phyloP scores from a whole-genome alignment of 2,888 invertebrate species.

The Neelides folsomi region DNA sequence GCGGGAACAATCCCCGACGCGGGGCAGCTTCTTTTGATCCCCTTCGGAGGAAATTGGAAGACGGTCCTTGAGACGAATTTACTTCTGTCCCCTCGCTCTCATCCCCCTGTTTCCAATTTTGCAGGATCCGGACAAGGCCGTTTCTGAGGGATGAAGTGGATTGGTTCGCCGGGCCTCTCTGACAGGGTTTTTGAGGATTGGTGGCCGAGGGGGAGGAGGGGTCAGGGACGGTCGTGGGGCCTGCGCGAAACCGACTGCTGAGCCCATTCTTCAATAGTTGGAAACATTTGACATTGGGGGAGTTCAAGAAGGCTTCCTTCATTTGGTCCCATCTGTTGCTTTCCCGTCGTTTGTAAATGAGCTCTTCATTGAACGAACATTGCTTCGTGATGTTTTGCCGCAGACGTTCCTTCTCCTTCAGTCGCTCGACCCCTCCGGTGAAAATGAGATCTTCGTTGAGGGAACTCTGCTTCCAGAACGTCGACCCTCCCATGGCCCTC shows the following conservation, averaged over 20 bases:
- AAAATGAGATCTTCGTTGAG: conserved; percentile 81
- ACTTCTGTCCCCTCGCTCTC: conserved; percentile 6
- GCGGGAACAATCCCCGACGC: conserved; percentile 27
- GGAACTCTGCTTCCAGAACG: conserved; percentile 58
- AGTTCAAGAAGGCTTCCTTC: conserved; percentile 59
- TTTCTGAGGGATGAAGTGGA: conserved; percentile 48
- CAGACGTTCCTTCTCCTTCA: conserved; percentile 64
- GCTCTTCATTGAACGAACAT: conserved; percentile 74
- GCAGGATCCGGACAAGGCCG: conserved; percentile 68
- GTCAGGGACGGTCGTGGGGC: not conserved
- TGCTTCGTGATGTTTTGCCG: conserved; percentile 76
- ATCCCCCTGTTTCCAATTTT: conserved; percentile 59
- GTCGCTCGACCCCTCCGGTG: conserved; percentile 48
- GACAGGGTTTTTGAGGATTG: conserved; percentile 39
- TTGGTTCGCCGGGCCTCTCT: conserved; percentile 48
- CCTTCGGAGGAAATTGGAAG: conserved; percentile 39
- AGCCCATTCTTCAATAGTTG: conserved; percentile 65
- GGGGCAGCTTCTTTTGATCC: conserved; percentile 8
- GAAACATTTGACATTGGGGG: conserved; percentile 58
- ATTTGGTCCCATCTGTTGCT: conserved; percentile 43
- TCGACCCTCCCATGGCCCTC: conserved; percentile 13
- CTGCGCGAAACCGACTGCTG: conserved; percentile 44
- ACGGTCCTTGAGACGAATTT: conserved; percentile 37
- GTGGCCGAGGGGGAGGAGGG: not conserved
- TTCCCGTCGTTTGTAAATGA: conserved; percentile 46